Evolutionary conservation across 1,140 invertebrate species (phyloP).

Genomic region (Acyrthosiphon pisum): DNA sequence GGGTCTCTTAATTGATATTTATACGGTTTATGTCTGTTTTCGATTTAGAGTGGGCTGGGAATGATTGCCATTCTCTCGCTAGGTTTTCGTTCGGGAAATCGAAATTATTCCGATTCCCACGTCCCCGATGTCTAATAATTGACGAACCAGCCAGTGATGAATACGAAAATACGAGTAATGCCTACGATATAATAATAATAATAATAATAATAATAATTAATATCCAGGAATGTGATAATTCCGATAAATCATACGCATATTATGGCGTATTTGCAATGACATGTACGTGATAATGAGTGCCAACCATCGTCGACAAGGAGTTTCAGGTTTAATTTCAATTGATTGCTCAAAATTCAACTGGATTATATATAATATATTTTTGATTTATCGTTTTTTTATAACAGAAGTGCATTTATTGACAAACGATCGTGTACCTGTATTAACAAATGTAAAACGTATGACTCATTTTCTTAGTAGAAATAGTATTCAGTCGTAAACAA

Average conservation of each 20-base stretch:
- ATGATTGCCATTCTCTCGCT: neutral
- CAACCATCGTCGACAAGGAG: neutral
- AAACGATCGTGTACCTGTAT: neutral
- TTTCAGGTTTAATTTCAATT: conserved; percentile 16
- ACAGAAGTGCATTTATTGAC: neutral
- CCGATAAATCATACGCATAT: conserved; percentile 20
- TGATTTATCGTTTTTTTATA: conserved; percentile 8
- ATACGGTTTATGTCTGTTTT: conserved; percentile 25
- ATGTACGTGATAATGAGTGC: neutral
- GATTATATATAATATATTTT: neutral
- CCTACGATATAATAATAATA: neutral
- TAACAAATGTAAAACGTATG: neutral
- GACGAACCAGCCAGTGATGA: neutral
- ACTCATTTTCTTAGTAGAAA: neutral
- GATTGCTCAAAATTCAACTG: neutral
- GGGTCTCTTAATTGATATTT: conserved; percentile 36
- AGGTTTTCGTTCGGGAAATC: neutral
- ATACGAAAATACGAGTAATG: neutral
- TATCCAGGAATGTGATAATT: neutral
- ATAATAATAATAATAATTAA: conserved; percentile 14
- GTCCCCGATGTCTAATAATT: neutral
- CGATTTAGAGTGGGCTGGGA: conserved; percentile 1
- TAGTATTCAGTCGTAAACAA: neutral
- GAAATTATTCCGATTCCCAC: neutral
- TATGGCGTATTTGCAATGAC: neutral